Conservation (phyloP, 2,113 vertebrate genomes). For the Clarias macrocephalus region DNA sequence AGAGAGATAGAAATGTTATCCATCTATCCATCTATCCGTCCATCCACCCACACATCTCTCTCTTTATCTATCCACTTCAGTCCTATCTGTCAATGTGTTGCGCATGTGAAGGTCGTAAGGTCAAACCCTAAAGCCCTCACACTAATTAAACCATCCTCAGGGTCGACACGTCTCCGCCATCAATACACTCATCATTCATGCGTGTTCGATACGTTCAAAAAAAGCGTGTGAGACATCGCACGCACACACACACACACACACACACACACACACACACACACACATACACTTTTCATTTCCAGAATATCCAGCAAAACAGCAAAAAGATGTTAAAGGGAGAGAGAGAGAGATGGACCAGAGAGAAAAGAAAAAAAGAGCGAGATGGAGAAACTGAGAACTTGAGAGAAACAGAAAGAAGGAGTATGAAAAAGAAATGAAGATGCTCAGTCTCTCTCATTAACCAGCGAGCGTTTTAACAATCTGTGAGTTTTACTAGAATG, state of each 20-base stretch:
- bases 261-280: background rate
- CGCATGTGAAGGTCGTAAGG: constrained; percentile 11
- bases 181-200: constrained; percentile 30
- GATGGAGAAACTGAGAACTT: background rate
- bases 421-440: background rate
- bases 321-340: constrained; percentile 1
- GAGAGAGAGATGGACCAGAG: constrained; percentile 62
- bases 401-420: background rate
- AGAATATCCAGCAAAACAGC: background rate
- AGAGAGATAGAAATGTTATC: background rate
- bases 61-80: background rate
- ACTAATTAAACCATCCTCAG: constrained; percentile 17
- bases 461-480: background rate
- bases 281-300: background rate
- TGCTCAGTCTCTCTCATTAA: constrained; percentile 21
- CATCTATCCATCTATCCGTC: background rate
- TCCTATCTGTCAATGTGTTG: background rate
- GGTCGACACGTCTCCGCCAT: constrained; percentile 1
- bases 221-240: background rate
- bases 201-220: background rate
- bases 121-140: constrained; percentile 12
- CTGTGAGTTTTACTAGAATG: background rate
- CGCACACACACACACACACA: background rate
- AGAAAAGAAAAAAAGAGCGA: constrained; percentile 24
- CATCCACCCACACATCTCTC: background rate